Conservation (phyloP, 1,140 invertebrate genomes). For the Ladona fulva region DNA sequence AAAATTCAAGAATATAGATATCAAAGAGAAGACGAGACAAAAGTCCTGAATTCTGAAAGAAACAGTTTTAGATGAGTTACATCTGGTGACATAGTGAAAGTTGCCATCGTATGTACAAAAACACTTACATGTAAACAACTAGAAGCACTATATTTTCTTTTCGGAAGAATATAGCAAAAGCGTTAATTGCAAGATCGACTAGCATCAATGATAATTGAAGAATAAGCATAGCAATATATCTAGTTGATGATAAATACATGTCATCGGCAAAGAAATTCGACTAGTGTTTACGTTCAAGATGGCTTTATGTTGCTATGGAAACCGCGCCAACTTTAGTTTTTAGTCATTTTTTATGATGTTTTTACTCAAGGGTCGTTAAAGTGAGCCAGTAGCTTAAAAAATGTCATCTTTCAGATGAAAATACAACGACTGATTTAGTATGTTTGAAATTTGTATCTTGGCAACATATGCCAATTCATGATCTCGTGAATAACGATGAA, state of each 20-base stretch:
- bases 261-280: neutral
- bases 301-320: neutral
- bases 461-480: too few relatives aligned
- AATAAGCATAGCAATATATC: conserved; percentile 33
- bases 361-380: too few relatives aligned
- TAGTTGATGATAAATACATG: conserved; percentile 30
- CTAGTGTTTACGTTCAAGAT: neutral
- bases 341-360: too few relatives aligned
- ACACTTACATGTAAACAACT: conserved; percentile 36
- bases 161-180: conserved; percentile 34
- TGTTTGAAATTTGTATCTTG: too few relatives aligned
- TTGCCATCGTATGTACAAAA: neutral
- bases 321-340: neutral
- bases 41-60: conserved; percentile 55
- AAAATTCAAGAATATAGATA: conserved; percentile 52
- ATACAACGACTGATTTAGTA: too few relatives aligned
- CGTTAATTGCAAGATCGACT: conserved; percentile 36
- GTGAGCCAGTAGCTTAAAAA: too few relatives aligned
- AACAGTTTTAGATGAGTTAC: neutral
- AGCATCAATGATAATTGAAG: conserved; percentile 35
- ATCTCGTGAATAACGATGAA: too few relatives aligned
- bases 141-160: conserved; percentile 33
- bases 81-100: too few relatives aligned
- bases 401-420: too few relatives aligned
- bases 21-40: conserved; percentile 52